Conservation (phyloP, 53 echinoderm and acorn worm genomes). For the Apostichopus leukothele region DNA sequence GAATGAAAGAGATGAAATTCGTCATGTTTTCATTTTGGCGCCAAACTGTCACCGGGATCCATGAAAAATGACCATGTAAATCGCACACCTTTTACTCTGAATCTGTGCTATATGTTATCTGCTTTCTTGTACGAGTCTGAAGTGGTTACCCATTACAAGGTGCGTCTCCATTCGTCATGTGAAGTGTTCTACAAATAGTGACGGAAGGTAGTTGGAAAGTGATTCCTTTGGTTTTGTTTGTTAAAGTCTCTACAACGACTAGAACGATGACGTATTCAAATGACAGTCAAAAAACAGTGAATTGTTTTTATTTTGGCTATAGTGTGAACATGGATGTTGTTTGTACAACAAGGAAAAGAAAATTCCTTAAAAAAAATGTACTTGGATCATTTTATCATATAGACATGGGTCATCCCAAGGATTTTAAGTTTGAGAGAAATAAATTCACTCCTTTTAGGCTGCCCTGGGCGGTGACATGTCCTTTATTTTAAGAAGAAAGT, state of each 20-base stretch:
- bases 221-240: background rate
- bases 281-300: background rate
- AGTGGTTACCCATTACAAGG: background rate
- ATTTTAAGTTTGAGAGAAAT: too few relatives aligned
- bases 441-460: too few relatives aligned
- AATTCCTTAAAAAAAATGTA: too few relatives aligned
- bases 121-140: background rate
- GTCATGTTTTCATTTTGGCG: conserved; percentile 11
- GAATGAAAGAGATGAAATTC: background rate
- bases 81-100: background rate
- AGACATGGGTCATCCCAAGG: too few relatives aligned
- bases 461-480: too few relatives aligned
- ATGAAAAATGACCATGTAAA: conserved; percentile 14
- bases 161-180: conserved; percentile 3
- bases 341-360: too few relatives aligned
- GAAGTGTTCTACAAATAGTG: conserved; percentile 10
- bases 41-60: background rate
- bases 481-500: too few relatives aligned
- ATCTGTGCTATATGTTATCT: background rate
- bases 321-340: too few relatives aligned
- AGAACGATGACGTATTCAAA: background rate
- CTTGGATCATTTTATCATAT: too few relatives aligned
- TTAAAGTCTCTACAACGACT: background rate
- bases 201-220: background rate
- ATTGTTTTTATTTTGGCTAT: too few relatives aligned